A percentile compares a stretch with the other conserved stretches of the same genome.
Conservation (phyloP, 2,888 invertebrate species). For the Amphipyra berbera region DNA sequence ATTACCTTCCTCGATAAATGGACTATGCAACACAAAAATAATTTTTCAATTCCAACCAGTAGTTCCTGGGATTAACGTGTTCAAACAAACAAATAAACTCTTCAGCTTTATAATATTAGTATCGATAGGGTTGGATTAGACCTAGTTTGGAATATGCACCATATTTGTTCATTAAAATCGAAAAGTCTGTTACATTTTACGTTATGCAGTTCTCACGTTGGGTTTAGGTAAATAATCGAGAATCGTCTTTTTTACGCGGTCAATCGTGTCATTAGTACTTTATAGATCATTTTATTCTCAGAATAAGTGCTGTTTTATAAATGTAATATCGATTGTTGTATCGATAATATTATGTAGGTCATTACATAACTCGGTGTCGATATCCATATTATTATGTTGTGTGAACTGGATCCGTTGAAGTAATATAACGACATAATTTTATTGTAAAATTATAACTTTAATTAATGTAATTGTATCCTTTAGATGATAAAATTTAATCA, state of each 20-base stretch:
- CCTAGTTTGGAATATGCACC: too few relatives aligned
- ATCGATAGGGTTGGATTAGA: too few relatives aligned
- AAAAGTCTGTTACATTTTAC: too few relatives aligned
- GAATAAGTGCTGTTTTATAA: slow-evolving; percentile 7
- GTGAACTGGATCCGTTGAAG: slow-evolving; percentile 42
- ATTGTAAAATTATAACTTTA: slow-evolving; percentile 13
- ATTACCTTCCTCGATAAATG: too few relatives aligned
- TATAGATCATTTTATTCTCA: slow-evolving; percentile 5
- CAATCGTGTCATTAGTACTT: slow-evolving; percentile 14
- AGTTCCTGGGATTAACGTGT: too few relatives aligned
- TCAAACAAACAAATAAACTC: too few relatives aligned
- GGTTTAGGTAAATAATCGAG: too few relatives aligned
- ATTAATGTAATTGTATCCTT: slow-evolving; percentile 5
- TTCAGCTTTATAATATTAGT: too few relatives aligned
- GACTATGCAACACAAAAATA: too few relatives aligned
- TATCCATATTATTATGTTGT: slow-evolving; percentile 29
- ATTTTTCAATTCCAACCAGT: too few relatives aligned
- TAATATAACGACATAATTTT: slow-evolving; percentile 22
- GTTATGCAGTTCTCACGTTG: too few relatives aligned
- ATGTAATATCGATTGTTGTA: slow-evolving; percentile 31
- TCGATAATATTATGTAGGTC: slow-evolving; percentile 39
- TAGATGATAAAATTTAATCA: slow-evolving; percentile 3
- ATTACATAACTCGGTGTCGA: slow-evolving; percentile 43
- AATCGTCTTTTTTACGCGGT: slow-evolving; percentile 3
- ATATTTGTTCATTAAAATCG: too few relatives aligned